Percentiles rank a stretch among this genome's conserved stretches.
Evolutionary conservation across 2,113 vertebrate genomes (phyloP).

Genomic region (Cyanoramphus novaezelandiae): DNA sequence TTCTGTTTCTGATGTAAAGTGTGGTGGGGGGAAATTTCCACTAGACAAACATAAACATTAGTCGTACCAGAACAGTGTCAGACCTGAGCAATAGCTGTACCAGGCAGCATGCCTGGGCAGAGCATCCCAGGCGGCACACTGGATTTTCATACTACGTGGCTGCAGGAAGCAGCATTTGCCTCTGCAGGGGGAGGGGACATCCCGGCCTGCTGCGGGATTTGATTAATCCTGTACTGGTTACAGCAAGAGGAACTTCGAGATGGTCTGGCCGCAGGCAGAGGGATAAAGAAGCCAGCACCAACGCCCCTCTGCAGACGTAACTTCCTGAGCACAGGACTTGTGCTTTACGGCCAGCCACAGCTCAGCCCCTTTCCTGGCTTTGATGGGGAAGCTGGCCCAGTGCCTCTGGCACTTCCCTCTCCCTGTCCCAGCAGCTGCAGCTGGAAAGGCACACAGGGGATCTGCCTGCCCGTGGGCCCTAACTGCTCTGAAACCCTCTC

Average conservation of each 20-base stretch:
- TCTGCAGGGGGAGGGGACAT: background rate
- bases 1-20: background rate
- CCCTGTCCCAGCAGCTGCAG: background rate
- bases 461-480: background rate
- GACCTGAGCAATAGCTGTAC: background rate
- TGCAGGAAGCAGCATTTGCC: background rate
- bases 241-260: background rate
- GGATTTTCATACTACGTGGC: accelerated
- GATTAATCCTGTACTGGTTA: accelerated
- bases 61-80: background rate
- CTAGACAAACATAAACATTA: background rate
- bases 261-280: accelerated
- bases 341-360: background rate
- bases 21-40: background rate
- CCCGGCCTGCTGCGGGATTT: background rate
- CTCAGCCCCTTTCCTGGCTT: background rate
- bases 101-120: background rate
- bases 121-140: accelerated
- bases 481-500: background rate
- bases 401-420: background rate
- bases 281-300: background rate
- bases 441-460: accelerated
- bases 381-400: background rate
- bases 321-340: accelerated
- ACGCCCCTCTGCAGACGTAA: accelerated